Percentiles rank a stretch among this genome's conserved stretches.
Conservation (phyloP, 2,888 invertebrate species). For the Lomographa bimaculata region DNA sequence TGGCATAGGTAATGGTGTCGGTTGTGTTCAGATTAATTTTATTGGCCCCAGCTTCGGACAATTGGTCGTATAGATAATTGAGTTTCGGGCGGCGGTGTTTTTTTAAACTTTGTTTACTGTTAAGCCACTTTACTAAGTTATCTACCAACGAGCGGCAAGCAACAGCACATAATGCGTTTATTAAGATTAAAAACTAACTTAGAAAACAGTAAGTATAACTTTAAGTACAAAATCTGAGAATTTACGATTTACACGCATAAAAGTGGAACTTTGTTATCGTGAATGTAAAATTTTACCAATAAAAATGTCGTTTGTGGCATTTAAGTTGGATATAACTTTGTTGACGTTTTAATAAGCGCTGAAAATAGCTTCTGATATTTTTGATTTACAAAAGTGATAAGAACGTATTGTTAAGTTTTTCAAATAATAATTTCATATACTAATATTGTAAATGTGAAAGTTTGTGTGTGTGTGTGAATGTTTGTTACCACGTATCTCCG, state of each 20-base stretch:
- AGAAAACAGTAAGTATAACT: constrained; percentile 18
- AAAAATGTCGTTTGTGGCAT: constrained; percentile 38
- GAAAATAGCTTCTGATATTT: constrained; percentile 15
- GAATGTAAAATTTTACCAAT: constrained; percentile 40
- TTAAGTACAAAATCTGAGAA: constrained; percentile 25
- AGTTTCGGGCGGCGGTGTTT: constrained; percentile 65
- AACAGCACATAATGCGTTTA: constrained; percentile 47
- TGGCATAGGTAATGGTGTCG: constrained; percentile 67
- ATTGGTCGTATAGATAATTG: constrained; percentile 82
- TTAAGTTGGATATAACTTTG: constrained; percentile 22
- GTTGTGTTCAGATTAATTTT: constrained; percentile 76
- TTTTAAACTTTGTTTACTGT: constrained; percentile 64
- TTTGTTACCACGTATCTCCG: too few relatives aligned
- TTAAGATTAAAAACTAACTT: constrained; percentile 52
- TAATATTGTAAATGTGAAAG: too few relatives aligned
- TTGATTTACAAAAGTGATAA: constrained; percentile 6
- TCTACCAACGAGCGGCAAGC: constrained; percentile 42
- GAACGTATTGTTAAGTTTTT: too few relatives aligned
- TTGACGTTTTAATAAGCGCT: constrained; percentile 30
- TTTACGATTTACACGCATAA: constrained; percentile 35
- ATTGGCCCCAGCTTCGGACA: constrained; percentile 71
- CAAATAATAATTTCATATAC: too few relatives aligned
- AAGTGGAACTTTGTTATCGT: constrained; percentile 31
- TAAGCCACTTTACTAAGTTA: constrained; percentile 57
- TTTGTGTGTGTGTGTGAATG: too few relatives aligned